Conservation (phyloP, 2,113 vertebrate species). For the Columbina picui region DNA sequence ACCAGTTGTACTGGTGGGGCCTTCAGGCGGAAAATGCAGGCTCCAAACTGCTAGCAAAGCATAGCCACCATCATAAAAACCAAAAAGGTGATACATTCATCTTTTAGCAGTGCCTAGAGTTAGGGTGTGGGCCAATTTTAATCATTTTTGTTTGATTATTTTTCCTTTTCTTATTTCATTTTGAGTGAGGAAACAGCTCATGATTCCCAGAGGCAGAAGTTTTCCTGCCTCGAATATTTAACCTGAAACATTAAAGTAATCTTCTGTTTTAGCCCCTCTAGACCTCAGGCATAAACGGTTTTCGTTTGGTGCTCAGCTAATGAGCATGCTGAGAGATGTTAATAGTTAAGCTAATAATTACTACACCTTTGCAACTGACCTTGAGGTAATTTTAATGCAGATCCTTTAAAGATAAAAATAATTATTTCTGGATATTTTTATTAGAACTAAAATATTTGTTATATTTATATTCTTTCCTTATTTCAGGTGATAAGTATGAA, state of each 20-base stretch:
- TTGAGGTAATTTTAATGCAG: background rate
- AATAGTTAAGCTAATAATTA: conserved; percentile 47
- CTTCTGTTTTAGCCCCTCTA: background rate
- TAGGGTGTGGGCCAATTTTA: background rate
- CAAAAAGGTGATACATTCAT: background rate
- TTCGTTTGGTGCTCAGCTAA: background rate
- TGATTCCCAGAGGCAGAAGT: background rate
- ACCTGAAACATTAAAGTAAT: conserved; percentile 3
- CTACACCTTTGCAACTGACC: conserved; percentile 1
- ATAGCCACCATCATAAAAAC: rapidly evolving
- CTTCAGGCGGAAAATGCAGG: background rate
- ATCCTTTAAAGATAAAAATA: background rate
- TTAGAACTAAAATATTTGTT: background rate
- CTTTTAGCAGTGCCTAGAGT: background rate
- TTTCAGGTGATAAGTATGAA: background rate
- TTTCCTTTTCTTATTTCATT: background rate
- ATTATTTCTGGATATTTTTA: background rate
- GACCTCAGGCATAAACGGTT: background rate
- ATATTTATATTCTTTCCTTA: background rate
- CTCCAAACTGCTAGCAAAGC: background rate
- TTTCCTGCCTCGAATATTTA: conserved; percentile 12
- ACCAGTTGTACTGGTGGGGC: background rate
- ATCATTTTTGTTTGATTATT: rapidly evolving
- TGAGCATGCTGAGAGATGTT: conserved; percentile 16
- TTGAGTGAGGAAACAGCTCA: background rate